Evolutionary conservation across 2,888 invertebrate species (phyloP), one percentile per base, ranked within the genome.

Genomic region (Matsumyia berberina): DNA sequence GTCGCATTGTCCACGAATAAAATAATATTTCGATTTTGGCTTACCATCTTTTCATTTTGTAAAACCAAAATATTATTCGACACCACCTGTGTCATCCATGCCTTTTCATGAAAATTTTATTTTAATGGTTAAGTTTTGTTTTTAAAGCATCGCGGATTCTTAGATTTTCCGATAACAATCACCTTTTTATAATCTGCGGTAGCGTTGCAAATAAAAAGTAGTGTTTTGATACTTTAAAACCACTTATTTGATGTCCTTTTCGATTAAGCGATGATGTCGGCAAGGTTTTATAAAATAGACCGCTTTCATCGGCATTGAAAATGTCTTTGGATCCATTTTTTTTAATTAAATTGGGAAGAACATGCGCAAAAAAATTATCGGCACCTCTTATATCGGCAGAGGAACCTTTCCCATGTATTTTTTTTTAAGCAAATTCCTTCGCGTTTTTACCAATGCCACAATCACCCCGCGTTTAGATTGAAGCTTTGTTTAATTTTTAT

Each of bases 151-250:
- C 77, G 35, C 7, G 70, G 77, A 15, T 46, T 80, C 62, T 55
- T 77, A 4, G 24, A 3, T 4, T 24, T 24, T 24, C 24, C 24
- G 4, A 24, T 24, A 1, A 24, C 24, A 24, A 24, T 24, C 2
- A 24, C 4, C 4, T 24, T 24, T 80, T 86, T 86, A 58, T 78
- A 85, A 12, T 86, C 70, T 2, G 79, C 80, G 29, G 82, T 64
- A 24, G 80, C 79, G 67, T 87, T 80, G 17, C 74, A 87, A 67
- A 86, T 77, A 66, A 87, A 86, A 37, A 86, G 72, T 11, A 86
- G 24, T 35, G 86, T 49, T 86, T 77, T 8, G 55, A 70, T 8
- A 29, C 55, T 46, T 80, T 80, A 29, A 60, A 67, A 29, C 73
- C 83, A 29, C 33, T 31, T 2, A 33, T 24, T 58, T 76, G 17